Conservation (phyloP, 2,797 vertebrate genomes). For the Liasis olivaceus region DNA sequence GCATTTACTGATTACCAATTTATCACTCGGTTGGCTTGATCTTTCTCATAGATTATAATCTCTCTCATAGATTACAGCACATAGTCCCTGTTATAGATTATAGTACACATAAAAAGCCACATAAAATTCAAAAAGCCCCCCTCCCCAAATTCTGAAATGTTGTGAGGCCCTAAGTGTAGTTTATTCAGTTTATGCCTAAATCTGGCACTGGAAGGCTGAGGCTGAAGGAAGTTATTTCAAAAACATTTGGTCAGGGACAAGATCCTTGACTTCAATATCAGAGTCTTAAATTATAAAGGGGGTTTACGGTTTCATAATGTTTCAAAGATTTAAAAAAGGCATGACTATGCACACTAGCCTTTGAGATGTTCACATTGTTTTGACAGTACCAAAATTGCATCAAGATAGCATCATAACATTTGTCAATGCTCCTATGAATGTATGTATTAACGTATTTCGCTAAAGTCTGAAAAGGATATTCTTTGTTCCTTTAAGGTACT, state of each 20-base stretch:
- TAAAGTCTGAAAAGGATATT: neutral
- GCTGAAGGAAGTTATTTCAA: neutral
- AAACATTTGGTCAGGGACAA: neutral
- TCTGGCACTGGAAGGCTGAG: neutral
- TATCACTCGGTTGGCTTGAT: neutral
- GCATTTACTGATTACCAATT: neutral
- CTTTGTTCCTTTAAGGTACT: neutral
- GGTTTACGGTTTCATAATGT: neutral
- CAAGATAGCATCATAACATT: neutral
- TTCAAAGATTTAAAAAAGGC: neutral
- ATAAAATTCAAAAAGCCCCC: neutral
- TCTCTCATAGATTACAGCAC: neutral
- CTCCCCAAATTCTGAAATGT: neutral
- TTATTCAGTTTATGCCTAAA: neutral
- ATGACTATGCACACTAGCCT: neutral
- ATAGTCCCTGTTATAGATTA: neutral
- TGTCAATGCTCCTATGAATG: neutral
- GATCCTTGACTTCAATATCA: neutral
- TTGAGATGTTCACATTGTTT: neutral
- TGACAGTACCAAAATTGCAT: neutral
- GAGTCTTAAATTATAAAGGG: neutral
- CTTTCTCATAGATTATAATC: neutral
- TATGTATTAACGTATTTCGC: neutral
- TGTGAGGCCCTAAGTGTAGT: neutral
- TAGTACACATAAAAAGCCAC: neutral